Evolutionary conservation across 2,888 invertebrate species (phyloP).

Genomic region (Ommatoiulus sabulosus): DNA sequence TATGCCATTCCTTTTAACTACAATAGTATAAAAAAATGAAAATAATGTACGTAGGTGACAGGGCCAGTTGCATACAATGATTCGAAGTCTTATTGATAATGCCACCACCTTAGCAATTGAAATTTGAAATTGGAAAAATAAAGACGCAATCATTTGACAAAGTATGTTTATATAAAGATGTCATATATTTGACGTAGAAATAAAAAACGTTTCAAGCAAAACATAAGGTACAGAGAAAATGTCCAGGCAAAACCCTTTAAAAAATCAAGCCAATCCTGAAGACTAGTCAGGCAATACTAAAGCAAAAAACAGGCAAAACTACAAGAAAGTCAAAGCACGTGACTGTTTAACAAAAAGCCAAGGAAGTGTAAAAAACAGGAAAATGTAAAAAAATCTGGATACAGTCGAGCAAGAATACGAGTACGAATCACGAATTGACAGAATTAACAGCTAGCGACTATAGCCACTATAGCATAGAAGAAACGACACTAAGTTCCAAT

Average conservation of each 20-base stretch:
- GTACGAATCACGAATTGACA: neutral
- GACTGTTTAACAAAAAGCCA: neutral
- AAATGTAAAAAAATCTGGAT: neutral
- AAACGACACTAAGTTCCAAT: neutral
- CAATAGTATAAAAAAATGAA: neutral
- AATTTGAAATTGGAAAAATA: neutral
- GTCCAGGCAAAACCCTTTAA: neutral
- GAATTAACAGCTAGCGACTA: neutral
- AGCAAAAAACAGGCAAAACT: neutral
- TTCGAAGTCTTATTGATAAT: no score
- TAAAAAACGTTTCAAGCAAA: neutral
- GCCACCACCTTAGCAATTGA: neutral
- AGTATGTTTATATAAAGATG: neutral
- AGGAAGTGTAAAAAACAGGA: neutral
- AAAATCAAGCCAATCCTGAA: neutral
- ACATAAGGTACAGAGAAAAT: neutral
- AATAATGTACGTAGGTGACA: neutral
- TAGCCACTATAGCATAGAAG: neutral
- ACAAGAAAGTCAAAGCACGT: neutral
- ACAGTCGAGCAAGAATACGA: neutral
- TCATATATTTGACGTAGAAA: neutral
- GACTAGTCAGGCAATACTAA: neutral
- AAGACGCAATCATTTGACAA: neutral
- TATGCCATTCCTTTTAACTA: neutral
- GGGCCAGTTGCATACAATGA: neutral